phyloP scores from a whole-genome alignment of 1,140 invertebrate genomes.

The Penaeus indicus region DNA sequence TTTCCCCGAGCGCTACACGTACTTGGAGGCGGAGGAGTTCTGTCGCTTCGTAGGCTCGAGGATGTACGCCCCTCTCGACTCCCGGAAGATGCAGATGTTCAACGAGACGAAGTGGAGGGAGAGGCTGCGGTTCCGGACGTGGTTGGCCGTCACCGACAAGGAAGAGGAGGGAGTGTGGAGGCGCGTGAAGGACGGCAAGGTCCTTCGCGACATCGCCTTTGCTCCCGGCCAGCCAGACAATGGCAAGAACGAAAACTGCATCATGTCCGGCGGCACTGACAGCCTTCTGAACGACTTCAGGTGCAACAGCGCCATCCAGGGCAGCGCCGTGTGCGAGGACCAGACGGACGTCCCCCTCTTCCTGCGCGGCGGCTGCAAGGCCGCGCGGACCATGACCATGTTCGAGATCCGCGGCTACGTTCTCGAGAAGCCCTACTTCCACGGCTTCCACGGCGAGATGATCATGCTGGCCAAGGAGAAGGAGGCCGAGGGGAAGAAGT shows the following conservation, averaged over 20 bases:
- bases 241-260: slow-evolving; percentile 21
- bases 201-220: slow-evolving; percentile 8
- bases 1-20: slow-evolving; percentile 31
- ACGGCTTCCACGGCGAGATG: no score
- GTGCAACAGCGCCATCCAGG: neutral
- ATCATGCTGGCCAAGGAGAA: no score
- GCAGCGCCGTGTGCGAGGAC: slow-evolving; percentile 23
- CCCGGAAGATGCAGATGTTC: neutral
- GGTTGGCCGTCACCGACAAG: slow-evolving; percentile 41
- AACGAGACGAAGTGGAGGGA: neutral
- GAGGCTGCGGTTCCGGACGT: slow-evolving; percentile 5
- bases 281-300: neutral
- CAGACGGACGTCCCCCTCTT: neutral
- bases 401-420: slow-evolving; percentile 44
- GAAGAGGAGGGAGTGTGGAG: slow-evolving; percentile 44
- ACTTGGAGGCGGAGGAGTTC: neutral
- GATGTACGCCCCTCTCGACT: slow-evolving; percentile 27
- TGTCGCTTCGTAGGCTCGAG: slow-evolving; percentile 18
- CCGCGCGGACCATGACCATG: slow-evolving; percentile 23
- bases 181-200: neutral
- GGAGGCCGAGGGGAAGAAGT: no score
- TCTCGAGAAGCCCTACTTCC: no score
- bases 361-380: slow-evolving; percentile 34
- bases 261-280: neutral
- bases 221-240: slow-evolving; percentile 47